Base-by-base conservation (phyloP, 2,888 invertebrate genomes). In the Athalia circularis region DNA sequence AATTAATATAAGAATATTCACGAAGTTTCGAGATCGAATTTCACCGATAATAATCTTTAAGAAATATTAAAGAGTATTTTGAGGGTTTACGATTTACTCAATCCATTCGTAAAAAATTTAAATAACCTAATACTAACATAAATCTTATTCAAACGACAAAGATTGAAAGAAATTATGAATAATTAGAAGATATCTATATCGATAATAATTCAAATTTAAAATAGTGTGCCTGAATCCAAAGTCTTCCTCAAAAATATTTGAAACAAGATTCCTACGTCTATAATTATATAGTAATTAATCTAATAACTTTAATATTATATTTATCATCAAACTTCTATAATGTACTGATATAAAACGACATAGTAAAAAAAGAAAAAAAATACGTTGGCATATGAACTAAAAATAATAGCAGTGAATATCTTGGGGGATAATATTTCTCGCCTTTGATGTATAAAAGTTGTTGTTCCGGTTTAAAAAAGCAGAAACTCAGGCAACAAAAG, bases 161-260 rank as follows among this genome's bases (percentile, higher is more conserved):
- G 9, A 11, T 68, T 52, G 4, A 4, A 50, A 29, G 4, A 54
- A 52, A 68, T 52, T 68, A 11, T 5, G 6, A 65, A 45, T 65
- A 65, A 43, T 11, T 7, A n/a, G 5, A n/a, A 65, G 13, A 48
- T 47, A 47, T 29, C 5, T 62, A 65, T 64, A 43, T 64, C 13
- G 9, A n/a, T 54, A 11, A 3, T 45, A 9, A 54, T 52, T 1
- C 43, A 11, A 72, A 65, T 65, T 64, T 72, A 59, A 78, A 81
- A 84, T 85, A 82, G 85, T 82, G 88, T 88, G 88, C 88, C 88
- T 88, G 83, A 75, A 88, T 88, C 83, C 81, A 84, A 84, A 83
- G 88, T 88, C 88, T 88, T 88, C 88, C 88, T 82, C 81, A 68
- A 68, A 68, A 52, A 5, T 54, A 65, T 65, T 54, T 54, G n/a